These are phyloP conservation scores for Periophthalmodon schlosseri DNA, from an alignment of 2,113 vertebrate genomes.

Conservation along the genomic window DNA sequence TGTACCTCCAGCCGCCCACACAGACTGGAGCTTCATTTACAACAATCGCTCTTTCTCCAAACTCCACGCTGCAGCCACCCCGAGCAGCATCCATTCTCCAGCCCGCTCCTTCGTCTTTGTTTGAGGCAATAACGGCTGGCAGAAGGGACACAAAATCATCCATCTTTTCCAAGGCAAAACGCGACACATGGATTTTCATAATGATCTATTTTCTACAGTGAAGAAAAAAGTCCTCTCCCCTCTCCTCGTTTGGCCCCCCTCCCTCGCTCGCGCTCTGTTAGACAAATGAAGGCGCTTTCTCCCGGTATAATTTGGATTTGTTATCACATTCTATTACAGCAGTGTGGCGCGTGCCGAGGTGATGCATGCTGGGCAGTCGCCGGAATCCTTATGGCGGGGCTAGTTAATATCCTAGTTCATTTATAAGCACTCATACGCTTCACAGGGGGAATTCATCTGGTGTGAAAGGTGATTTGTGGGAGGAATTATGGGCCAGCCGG, in stretches of 20 bases:
- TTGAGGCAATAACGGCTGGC: conserved; percentile 50
- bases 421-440: conserved; percentile 70
- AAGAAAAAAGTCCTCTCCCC: conserved; percentile 33
- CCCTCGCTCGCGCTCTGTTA: conserved; percentile 39
- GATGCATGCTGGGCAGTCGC: conserved; percentile 50
- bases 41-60: neutral
- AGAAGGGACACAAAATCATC: conserved; percentile 52
- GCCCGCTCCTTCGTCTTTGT: conserved; percentile 46
- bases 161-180: conserved; percentile 61
- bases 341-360: conserved; percentile 37
- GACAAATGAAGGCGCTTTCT: conserved; percentile 74
- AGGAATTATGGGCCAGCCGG: conserved; percentile 44
- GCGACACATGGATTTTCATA: conserved; percentile 60
- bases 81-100: conserved; percentile 19
- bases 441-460: conserved; percentile 69
- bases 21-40: neutral
- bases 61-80: neutral
- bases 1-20: neutral
- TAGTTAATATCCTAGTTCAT: conserved; percentile 77
- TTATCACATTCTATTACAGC: conserved; percentile 71
- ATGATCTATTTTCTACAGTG: conserved; percentile 53
- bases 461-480: conserved; percentile 72
- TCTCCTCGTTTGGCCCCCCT: conserved; percentile 41
- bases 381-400: conserved; percentile 69
- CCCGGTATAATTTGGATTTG: conserved; percentile 71